phyloP scores from a whole-genome alignment of 2,797 vertebrate species.

The Pogoniulus pusillus region DNA sequence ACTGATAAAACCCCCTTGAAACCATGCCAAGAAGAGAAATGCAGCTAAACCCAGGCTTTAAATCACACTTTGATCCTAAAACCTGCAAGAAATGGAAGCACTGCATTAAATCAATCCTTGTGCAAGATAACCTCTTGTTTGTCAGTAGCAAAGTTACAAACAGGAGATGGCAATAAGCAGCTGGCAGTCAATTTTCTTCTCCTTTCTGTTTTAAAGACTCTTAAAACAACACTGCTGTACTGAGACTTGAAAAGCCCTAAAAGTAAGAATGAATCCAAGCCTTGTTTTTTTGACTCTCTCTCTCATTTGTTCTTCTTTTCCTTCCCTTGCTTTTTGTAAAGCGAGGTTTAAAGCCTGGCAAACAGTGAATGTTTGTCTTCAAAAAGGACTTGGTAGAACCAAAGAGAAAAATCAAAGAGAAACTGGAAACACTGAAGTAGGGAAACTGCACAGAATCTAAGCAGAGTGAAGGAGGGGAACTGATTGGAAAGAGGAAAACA shows the following conservation, averaged over 20 bases:
- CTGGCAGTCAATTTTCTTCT: background rate
- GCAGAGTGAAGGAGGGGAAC: background rate
- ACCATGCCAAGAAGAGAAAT: background rate
- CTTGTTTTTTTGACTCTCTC: background rate
- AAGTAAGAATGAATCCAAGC: background rate
- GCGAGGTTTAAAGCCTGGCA: background rate
- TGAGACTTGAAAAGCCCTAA: background rate
- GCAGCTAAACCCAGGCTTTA: background rate
- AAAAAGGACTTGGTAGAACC: background rate
- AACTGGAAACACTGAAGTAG: background rate
- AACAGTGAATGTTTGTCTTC: background rate
- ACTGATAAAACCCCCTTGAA: background rate
- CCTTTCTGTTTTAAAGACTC: background rate
- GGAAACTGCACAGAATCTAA: background rate
- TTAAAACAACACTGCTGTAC: background rate
- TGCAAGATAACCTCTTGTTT: background rate
- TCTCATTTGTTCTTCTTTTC: background rate
- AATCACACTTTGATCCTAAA: background rate
- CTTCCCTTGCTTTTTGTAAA: background rate
- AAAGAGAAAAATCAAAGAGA: background rate
- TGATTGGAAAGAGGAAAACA: background rate
- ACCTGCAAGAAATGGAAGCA: background rate
- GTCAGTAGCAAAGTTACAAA: background rate
- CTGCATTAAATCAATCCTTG: background rate
- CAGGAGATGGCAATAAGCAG: background rate